Conservation (phyloP, 1,140 invertebrate species). For the Subanguina moxae region DNA sequence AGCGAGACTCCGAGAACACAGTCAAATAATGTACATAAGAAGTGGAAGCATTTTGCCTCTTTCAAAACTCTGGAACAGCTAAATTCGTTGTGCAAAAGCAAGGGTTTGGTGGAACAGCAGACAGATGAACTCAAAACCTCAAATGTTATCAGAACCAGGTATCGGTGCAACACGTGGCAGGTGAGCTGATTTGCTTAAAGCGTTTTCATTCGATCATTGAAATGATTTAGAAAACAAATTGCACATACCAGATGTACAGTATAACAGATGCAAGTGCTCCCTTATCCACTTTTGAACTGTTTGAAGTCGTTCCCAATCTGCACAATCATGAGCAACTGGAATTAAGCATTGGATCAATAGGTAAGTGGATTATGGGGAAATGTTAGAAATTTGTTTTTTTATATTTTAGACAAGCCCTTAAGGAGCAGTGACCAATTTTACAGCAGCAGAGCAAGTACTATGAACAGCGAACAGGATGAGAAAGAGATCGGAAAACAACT, state of each 20-base stretch:
- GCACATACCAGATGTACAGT: slow-evolving; percentile 1
- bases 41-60: slow-evolving; percentile 4
- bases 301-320: not conserved
- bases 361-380: no score
- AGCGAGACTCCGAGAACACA: no score
- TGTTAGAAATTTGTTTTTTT: no score
- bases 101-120: not conserved
- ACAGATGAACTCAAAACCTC: not conserved
- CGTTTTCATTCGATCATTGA: no score
- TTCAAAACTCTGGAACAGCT: not conserved
- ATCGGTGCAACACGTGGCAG: slow-evolving; percentile 3
- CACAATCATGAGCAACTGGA: not conserved
- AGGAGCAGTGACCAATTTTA: no score
- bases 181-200: no score
- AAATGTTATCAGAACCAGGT: not conserved
- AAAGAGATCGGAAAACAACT: no score
- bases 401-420: no score
- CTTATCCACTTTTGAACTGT: not conserved
- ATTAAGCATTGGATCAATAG: no score
- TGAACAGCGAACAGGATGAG: no score
- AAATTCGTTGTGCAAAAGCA: not conserved
- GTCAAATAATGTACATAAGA: no score
- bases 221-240: not conserved
- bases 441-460: no score
- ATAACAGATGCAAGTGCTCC: not conserved